Evolutionary conservation across 2,113 vertebrate genomes (phyloP), one percentile per base, ranked within the genome.

Genomic region (Turnix velox): DNA sequence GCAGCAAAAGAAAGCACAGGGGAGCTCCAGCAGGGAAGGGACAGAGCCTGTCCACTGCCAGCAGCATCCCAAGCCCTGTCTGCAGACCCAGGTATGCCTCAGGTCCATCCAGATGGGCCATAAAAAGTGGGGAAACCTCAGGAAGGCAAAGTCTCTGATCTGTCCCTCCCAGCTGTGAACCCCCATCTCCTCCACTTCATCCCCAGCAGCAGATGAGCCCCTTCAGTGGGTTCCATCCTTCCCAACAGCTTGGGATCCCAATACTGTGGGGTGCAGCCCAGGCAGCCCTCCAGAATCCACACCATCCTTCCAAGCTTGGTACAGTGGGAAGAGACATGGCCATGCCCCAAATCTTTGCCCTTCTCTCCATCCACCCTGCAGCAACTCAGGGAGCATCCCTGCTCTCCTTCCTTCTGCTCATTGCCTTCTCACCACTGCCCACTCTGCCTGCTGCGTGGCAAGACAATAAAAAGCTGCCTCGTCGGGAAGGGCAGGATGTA

Each of bases 41-140:
- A n/a, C 37, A 55, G 59, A 7, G 9, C 16, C 40, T 66, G 58
- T 42, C 14, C 2, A 0, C 19, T 17, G 51, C 49, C 75, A 71
- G 49, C 12, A 30, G 40, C 10, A 18, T 6, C 22, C 40, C 40
- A 20, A 22, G 35, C 79, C 45, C 67, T 63, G 75, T 22, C 58
- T 5, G 0, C 49, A 66, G 43, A 48, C 12, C 15, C 11, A 4
- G 14, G 18, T 0, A 0, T 15, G 28, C 58, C 40, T 65, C 23
- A 9, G 14, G 7, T 72, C 39, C 52, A 23, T 4, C 27, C 33
- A 10, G 57, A 59, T 2, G 14, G 30, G 48, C 25, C 12, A 62
- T 20, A 62, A 85, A 66, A 51, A 17, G 4, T 22, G 19, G 55
- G 9, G 9, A 20, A 57, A 12, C 11, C 54, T 59, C 35, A 42